Evolutionary conservation across 2,113 vertebrate species (phyloP), one percentile per base, ranked within the genome.

Genomic region (Sus scrofa): DNA sequence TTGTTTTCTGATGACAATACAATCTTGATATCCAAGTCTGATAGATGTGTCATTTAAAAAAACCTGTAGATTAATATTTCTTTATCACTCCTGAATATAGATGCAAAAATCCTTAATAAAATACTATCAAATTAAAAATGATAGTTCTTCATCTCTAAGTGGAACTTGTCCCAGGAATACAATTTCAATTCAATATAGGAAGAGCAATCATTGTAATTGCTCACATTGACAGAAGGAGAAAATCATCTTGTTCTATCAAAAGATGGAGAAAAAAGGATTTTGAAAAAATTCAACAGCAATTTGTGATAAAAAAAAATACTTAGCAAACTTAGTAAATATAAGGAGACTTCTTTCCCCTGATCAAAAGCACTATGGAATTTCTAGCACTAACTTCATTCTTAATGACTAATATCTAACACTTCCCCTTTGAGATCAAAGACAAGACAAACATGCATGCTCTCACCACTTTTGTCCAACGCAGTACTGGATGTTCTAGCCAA

Each of bases 61-160:
- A 74, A 90, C 67, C 44, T 74, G 79, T 10, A 63, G 4, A 62
- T 24, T 10, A 10, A 18, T 26, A 52, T 63, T 19, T 73, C 14
- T 44, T 44, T 8, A 44, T 44, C 44, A 44, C 44, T 52, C 15
- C 58, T 71, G 65, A 81, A 81, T 26, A 81, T 54, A 63, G 26
- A 88, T 63, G 68, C 9, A 94, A 84, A 75, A 70, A 56, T 68
- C 26, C 13, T 84, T 65, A 58, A 65, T 92, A 86, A 86, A 50
- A 92, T 82, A 50, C 7, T 86, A 75, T 56, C 4, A 63, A 56
- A 82, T 56, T 83, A 44, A 63, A 87, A 85, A 73, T 30, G 11
- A 63, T 63, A 70, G 12, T 39, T 37, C 3, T 77, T 63, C 13
- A 68, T 91, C 11, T 75, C 79, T 9, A 52, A 70, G 22, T 52